Conservation (phyloP, 2,113 vertebrate species). For the Pomatostomus ruficeps region DNA sequence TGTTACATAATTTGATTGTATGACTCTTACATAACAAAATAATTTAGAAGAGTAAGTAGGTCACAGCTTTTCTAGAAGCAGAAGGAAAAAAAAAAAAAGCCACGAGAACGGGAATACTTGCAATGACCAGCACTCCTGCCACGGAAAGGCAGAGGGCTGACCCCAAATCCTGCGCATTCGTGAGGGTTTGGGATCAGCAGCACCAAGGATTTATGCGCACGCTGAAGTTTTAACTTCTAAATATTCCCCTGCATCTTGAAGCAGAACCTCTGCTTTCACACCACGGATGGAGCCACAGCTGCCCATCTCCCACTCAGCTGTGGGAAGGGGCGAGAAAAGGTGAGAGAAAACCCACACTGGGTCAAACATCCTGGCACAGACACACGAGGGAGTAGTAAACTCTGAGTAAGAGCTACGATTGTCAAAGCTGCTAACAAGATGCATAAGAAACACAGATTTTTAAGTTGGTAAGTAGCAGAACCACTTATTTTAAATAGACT, state of each 20-base stretch:
- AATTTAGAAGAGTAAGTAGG: constrained; percentile 62
- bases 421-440: not conserved
- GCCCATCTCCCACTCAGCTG: not conserved
- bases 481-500: not conserved
- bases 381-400: not conserved
- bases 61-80: constrained; percentile 52
- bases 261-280: not conserved
- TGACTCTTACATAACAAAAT: constrained; percentile 60
- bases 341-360: not conserved
- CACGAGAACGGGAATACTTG: not conserved
- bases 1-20: constrained; percentile 55
- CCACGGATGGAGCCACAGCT: not conserved
- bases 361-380: not conserved
- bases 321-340: not conserved
- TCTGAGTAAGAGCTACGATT: not conserved
- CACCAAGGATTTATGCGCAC: fast-evolving
- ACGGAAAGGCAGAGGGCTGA: not conserved
- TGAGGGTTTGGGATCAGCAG: not conserved
- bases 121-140: not conserved
- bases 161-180: fast-evolving
- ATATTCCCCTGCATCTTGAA: not conserved
- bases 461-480: not conserved
- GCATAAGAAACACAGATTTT: not conserved
- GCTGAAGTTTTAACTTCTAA: not conserved
- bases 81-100: not conserved